phyloP scores from a whole-genome alignment of 2,888 invertebrate genomes.

The Troides aeacus region DNA sequence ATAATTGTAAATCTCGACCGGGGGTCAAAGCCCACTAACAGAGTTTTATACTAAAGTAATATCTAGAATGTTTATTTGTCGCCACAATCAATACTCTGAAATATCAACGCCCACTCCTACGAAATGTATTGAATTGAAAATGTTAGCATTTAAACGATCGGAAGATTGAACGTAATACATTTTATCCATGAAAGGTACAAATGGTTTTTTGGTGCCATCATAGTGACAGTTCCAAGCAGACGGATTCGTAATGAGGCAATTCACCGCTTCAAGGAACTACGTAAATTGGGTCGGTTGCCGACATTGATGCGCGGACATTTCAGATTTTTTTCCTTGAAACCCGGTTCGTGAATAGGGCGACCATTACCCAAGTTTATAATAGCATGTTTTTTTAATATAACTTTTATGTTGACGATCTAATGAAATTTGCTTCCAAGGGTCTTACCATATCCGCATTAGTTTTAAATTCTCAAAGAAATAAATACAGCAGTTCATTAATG shows the following conservation, averaged over 20 bases:
- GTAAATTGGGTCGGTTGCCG: conserved; percentile 50
- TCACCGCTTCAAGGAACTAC: conserved; percentile 45
- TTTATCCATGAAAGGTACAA: conserved; percentile 11
- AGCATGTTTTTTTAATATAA: not conserved
- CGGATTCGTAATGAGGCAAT: conserved; percentile 48
- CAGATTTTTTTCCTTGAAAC: conserved; percentile 29
- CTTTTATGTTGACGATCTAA: not conserved
- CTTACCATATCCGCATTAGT: too few species aligned
- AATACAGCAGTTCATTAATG: too few species aligned
- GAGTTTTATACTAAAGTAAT: not conserved
- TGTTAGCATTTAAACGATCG: not conserved
- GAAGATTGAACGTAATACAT: conserved; percentile 13
- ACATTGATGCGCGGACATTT: conserved; percentile 31
- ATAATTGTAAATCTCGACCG: not conserved
- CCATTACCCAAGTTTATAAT: conserved; percentile 1
- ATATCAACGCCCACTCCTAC: not conserved
- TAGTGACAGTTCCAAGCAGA: conserved; percentile 31
- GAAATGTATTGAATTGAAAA: not conserved
- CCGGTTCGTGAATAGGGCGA: not conserved
- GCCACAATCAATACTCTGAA: not conserved
- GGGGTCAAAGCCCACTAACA: not conserved
- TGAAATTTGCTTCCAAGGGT: too few species aligned
- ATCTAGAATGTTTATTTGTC: not conserved
- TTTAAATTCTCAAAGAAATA: too few species aligned
- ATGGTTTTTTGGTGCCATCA: conserved; percentile 6